Conservation (phyloP, 2,888 invertebrate genomes). For the Scaptomyza flava region DNA sequence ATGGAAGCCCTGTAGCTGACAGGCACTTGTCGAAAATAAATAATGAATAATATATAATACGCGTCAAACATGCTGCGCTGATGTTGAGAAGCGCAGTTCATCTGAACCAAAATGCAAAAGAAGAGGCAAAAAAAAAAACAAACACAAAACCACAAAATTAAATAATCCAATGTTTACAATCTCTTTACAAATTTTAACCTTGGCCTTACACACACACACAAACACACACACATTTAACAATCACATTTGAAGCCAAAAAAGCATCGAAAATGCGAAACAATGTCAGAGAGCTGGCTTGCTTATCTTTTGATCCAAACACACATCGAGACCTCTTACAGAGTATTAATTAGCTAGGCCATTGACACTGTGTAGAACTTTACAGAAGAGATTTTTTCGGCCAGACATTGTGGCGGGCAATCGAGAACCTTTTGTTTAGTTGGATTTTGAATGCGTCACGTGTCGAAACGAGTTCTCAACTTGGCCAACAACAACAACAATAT, state of each 20-base stretch:
- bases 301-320: slow-evolving; percentile 20
- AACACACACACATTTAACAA: slow-evolving; percentile 7
- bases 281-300: slow-evolving; percentile 65
- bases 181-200: slow-evolving; percentile 78
- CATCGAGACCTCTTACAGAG: slow-evolving; percentile 26
- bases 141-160: slow-evolving; percentile 34
- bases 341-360: slow-evolving; percentile 50
- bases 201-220: slow-evolving; percentile 67
- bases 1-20: slow-evolving; percentile 57
- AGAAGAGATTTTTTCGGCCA: slow-evolving; percentile 45
- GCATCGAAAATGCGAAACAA: slow-evolving; percentile 50
- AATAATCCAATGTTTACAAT: slow-evolving; percentile 76
- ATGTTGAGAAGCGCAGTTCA: slow-evolving; percentile 5
- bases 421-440: slow-evolving; percentile 34
- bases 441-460: slow-evolving; percentile 37
- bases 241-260: slow-evolving; percentile 56
- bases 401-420: slow-evolving; percentile 57
- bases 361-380: slow-evolving; percentile 61
- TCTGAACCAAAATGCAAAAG: slow-evolving; percentile 66
- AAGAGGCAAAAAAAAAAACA: slow-evolving; percentile 50
- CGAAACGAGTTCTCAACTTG: slow-evolving; percentile 31
- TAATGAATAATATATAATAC: slow-evolving; percentile 63
- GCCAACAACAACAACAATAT: slow-evolving; percentile 18
- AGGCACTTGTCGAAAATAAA: slow-evolving; percentile 69
- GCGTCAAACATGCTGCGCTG: slow-evolving; percentile 58